phyloP scores from a whole-genome alignment of 2,888 invertebrate genomes.

The Dioctria linearis region DNA sequence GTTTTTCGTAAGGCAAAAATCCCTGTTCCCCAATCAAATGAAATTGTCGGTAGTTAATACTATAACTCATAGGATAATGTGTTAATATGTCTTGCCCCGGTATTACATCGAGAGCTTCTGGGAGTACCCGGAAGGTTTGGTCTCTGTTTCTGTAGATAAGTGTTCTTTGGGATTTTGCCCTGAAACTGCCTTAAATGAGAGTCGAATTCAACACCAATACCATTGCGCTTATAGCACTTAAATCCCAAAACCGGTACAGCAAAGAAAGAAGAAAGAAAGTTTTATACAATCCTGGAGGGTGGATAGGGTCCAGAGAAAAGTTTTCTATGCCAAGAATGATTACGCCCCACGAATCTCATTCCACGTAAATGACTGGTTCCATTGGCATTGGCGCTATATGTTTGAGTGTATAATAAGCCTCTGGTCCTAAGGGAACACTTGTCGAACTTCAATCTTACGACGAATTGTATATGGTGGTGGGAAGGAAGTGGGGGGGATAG shows the following conservation, averaged over 20 bases:
- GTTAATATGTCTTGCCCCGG: slow-evolving; percentile 56
- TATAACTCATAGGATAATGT: slow-evolving; percentile 58
- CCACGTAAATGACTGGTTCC: slow-evolving; percentile 23
- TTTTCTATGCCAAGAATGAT: slow-evolving; percentile 48
- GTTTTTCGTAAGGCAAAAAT: slow-evolving; percentile 48
- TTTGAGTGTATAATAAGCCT: slow-evolving; percentile 52
- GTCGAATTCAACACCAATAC: slow-evolving; percentile 22
- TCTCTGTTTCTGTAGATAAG: slow-evolving; percentile 52
- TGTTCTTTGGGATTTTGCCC: slow-evolving; percentile 51
- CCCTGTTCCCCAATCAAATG: slow-evolving; percentile 56
- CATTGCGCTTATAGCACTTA: slow-evolving; percentile 24
- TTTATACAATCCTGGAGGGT: slow-evolving; percentile 31
- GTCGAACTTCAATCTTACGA: slow-evolving; percentile 54
- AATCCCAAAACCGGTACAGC: slow-evolving; percentile 21
- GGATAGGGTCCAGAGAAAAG: slow-evolving; percentile 48
- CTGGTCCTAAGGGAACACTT: slow-evolving; percentile 52
- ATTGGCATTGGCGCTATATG: slow-evolving; percentile 34
- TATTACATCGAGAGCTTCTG: slow-evolving; percentile 50
- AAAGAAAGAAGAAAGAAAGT: slow-evolving; percentile 6
- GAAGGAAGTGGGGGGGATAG: neutral
- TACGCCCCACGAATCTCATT: slow-evolving; percentile 46
- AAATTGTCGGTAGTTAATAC: slow-evolving; percentile 58
- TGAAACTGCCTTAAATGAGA: slow-evolving; percentile 38
- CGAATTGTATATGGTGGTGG: slow-evolving; percentile 1
- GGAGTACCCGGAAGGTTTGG: slow-evolving; percentile 42